Evolutionary conservation across 1,140 invertebrate species (phyloP).

Genomic region (Leptinotarsa texana): DNA sequence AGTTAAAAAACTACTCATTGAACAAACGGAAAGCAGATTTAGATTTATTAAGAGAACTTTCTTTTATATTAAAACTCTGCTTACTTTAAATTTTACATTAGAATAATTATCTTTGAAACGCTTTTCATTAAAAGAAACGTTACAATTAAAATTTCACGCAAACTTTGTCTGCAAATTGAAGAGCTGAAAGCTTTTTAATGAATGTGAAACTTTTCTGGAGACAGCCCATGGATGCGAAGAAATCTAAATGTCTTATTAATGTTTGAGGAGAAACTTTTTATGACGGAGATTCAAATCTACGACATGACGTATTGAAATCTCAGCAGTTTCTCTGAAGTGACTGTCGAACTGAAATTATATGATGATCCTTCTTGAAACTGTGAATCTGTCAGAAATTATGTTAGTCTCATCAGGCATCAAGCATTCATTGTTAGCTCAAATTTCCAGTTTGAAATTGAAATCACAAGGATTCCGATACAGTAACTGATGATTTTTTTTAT

Average conservation of each 20-base stretch:
- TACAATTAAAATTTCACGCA: constrained; percentile 31
- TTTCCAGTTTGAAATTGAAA: too few species aligned
- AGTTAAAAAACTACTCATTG: neutral
- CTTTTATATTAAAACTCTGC: constrained; percentile 31
- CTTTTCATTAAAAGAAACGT: constrained; percentile 37
- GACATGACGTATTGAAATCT: neutral
- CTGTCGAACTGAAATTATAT: too few species aligned
- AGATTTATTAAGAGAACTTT: constrained; percentile 29
- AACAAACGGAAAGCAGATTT: constrained; percentile 28
- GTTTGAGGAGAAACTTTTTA: constrained; percentile 2
- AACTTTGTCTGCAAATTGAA: constrained; percentile 27
- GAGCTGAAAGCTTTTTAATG: constrained; percentile 34
- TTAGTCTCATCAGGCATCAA: too few species aligned
- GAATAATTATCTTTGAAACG: constrained; percentile 41
- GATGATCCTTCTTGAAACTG: too few species aligned
- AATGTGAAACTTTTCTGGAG: constrained; percentile 25
- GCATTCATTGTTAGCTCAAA: too few species aligned
- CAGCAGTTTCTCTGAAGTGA: neutral
- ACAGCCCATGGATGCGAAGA: constrained; percentile 1
- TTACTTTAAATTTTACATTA: constrained; percentile 36
- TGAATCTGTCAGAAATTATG: too few species aligned
- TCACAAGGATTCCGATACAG: too few species aligned
- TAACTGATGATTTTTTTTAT: too few species aligned
- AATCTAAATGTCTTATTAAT: constrained; percentile 23
- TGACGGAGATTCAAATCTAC: neutral